Evolutionary conservation across 2,113 vertebrate genomes (phyloP), one percentile per base, ranked within the genome.

Genomic region (Percopsis transmontana): DNA sequence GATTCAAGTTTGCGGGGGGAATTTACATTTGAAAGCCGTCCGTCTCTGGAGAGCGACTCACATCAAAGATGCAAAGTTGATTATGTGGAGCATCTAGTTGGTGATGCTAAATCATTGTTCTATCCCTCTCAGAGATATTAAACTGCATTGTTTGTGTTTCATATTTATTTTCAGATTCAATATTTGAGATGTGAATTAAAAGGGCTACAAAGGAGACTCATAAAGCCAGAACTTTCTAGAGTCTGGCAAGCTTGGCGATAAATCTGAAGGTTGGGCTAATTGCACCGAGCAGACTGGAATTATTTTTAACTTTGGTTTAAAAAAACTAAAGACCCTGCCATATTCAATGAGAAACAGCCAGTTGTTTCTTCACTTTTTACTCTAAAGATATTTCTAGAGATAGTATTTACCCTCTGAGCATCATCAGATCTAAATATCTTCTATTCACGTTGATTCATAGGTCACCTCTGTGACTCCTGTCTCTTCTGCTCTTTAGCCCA

Each of bases 41-140:
- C 82, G 69, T 82, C 80, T 83, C 77, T 64, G 66, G 81, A 89
- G 78, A 85, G 87, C 39, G 66, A 68, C 58, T 65, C 66, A 58
- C 84, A 88, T 90, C 79, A 86, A 85, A 83, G 84, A 89, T 87
- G 83, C 86, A 88, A 89, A 88, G 82, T 85, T 87, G 84, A 89
- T 89, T 88, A 85, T 82, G 72, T 74, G 74, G 65, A 76, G 84
- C 77, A 81, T 85, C 83, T 83, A 86, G 85, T 86, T 87, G 77
- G 81, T 81, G 80, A 58, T 70, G 85, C 82, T 88, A 85, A 88
- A 88, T 88, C 79, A 87, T 80, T 79, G 76, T 77, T 79, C 77
- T 61, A 77, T 73, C 41, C 80, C 86, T 87, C 72, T 83, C 70
- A 83, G 72, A 68, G 74, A 85, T 87, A 89, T 89, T 86, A 83